Evolutionary conservation across 2,113 vertebrate species (phyloP), one percentile per base, ranked within the genome.

Genomic region (Catharus minimus): DNA sequence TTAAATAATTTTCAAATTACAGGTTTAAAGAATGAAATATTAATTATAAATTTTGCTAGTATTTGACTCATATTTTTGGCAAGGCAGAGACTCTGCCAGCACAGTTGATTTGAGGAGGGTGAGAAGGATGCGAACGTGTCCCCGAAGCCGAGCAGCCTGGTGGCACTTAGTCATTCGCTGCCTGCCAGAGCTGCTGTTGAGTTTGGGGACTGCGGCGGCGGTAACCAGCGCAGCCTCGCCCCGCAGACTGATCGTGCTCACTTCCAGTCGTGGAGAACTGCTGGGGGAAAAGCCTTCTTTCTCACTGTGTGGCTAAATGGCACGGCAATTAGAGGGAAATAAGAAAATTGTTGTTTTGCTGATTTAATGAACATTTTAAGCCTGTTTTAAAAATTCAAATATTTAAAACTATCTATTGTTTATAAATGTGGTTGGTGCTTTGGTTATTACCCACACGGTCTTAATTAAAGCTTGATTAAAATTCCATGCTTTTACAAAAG

Each of bases 341-440:
- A 96, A 96, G 97, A 95, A 98, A 97, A 97, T 96, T 96, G 96
- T 93, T 97, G 97, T 97, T 96, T 98, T 97, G 95, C 97, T 97
- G 94, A 97, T 97, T 94, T 97, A 97, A 97, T 98, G 97, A 97
- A 98, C 96, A 97, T 98, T 97, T 97, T 95, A 94, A 97, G 90
- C 86, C 82, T 88, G 88, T 96, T 97, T 87, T 4, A 96, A 95
- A 97, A 96, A 95, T 78, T 96, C 90, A 94, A 73, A 96, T 97
- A 95, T 97, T 95, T 97, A 1, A 65, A 97, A 95, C 92, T 96
- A 84, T 93, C 95, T 95, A 88, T 91, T 96, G 93, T 93, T 96
- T 95, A 39, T 93, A 96, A 96, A 95, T 94, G 94, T 90, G 88
- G 94, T 95, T 96, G 94, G 86, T 91, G 94, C 96, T 96, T 95